Evolutionary conservation across 2,888 invertebrate genomes (phyloP).

Genomic region (Temnothorax rugatulus): DNA sequence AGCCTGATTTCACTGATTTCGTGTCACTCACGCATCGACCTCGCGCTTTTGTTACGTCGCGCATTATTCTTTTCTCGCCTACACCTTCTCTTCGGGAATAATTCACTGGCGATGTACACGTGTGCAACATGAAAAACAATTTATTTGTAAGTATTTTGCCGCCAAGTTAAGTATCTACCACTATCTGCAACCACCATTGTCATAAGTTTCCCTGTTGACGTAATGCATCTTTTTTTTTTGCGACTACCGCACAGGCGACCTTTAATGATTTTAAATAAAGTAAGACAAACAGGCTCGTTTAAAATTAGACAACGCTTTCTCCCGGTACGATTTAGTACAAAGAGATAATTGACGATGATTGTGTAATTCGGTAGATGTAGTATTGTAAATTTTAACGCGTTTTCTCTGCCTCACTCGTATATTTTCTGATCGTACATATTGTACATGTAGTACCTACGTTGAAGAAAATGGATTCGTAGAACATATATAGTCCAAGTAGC

Average conservation of each 20-base stretch:
- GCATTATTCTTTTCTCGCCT: constrained; percentile 5
- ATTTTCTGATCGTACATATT: not conserved
- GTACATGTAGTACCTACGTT: not conserved
- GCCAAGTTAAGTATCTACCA: constrained; percentile 41
- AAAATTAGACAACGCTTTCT: constrained; percentile 39
- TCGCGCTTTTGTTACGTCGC: constrained; percentile 36
- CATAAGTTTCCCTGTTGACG: constrained; percentile 37
- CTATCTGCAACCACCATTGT: constrained; percentile 53
- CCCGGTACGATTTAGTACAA: not conserved
- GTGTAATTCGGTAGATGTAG: constrained; percentile 6
- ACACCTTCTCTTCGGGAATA: constrained; percentile 10
- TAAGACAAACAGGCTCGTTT: constrained; percentile 23
- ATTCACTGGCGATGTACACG: constrained; percentile 21
- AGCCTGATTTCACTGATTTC: not conserved
- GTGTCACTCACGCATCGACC: constrained; percentile 19
- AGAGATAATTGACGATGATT: constrained; percentile 22
- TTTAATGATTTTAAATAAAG: constrained; percentile 17
- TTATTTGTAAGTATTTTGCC: not conserved
- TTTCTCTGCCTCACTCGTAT: constrained; percentile 12
- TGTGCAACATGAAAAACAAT: constrained; percentile 16
- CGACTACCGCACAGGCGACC: constrained; percentile 13
- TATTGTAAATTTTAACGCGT: constrained; percentile 30
- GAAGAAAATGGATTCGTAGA: constrained; percentile 27
- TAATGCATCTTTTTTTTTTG: constrained; percentile 46
- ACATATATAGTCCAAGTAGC: constrained; percentile 25